These are phyloP conservation scores for Mus spicilegus DNA, from an alignment of 2,113 vertebrate species.

Conservation along the genomic window DNA sequence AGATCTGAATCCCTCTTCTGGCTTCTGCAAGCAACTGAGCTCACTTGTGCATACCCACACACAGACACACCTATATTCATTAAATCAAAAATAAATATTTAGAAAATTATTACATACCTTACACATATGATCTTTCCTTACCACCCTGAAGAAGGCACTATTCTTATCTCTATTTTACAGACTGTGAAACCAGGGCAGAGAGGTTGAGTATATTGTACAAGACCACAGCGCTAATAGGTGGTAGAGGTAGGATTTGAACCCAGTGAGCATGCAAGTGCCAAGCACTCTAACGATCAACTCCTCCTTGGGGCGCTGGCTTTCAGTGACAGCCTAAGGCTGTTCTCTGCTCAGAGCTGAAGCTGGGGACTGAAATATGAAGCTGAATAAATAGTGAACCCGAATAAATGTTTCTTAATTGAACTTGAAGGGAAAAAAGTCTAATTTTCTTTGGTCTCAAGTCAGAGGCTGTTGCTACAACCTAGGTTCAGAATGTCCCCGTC, in stretches of 20 bases:
- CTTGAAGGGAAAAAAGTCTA: conserved; percentile 30
- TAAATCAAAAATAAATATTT: background rate
- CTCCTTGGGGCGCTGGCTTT: background rate
- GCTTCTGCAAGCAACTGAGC: background rate
- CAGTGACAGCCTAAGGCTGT: background rate
- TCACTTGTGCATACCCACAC: background rate
- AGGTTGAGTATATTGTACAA: background rate
- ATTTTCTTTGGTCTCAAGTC: conserved; percentile 70
- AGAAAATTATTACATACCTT: background rate
- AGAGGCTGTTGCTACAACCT: conserved; percentile 52
- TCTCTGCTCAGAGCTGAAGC: background rate
- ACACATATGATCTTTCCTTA: background rate
- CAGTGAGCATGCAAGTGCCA: background rate
- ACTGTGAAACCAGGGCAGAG: background rate
- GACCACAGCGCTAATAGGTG: background rate
- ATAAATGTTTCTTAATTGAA: conserved; percentile 75
- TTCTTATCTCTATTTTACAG: background rate
- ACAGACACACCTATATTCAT: background rate
- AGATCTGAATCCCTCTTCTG: background rate
- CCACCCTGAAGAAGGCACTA: background rate
- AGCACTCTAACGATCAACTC: background rate
- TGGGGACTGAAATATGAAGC: conserved; percentile 47
- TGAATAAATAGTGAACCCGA: conserved; percentile 51
- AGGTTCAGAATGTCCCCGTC: conserved; percentile 54
- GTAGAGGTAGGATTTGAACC: background rate